Evolutionary conservation across 2,888 invertebrate genomes (phyloP).

Genomic region (Catocala sponsa): DNA sequence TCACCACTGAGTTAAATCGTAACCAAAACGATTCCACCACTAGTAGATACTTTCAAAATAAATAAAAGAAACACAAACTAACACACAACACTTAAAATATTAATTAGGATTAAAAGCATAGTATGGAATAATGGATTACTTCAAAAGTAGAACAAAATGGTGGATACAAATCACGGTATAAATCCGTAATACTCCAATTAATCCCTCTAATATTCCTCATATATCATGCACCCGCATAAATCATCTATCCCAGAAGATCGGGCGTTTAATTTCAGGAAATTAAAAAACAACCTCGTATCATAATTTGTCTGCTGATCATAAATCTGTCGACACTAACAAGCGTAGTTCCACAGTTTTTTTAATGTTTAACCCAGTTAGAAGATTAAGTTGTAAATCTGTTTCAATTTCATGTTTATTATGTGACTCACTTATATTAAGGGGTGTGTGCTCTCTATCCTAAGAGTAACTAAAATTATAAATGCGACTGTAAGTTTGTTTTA

Average conservation of each 20-base stretch:
- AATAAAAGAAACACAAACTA: too few species aligned
- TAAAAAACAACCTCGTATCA: slow-evolving; percentile 37
- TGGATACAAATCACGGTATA: slow-evolving; percentile 15
- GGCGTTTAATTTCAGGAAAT: slow-evolving; percentile 46
- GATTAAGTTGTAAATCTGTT: slow-evolving; percentile 4
- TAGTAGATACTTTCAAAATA: too few species aligned
- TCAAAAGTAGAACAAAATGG: not conserved
- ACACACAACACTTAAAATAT: too few species aligned
- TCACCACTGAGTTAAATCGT: too few species aligned
- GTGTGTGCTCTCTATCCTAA: too few species aligned
- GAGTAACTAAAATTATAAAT: too few species aligned
- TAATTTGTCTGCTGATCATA: slow-evolving; percentile 49
- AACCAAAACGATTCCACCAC: too few species aligned
- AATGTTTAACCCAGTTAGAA: slow-evolving; percentile 9
- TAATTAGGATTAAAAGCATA: too few species aligned
- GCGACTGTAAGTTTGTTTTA: too few species aligned
- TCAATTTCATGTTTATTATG: slow-evolving; percentile 9
- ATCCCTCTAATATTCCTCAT: slow-evolving; percentile 28
- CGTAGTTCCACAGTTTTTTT: slow-evolving; percentile 13
- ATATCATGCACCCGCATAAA: slow-evolving; percentile 45
- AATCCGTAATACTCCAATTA: slow-evolving; percentile 26
- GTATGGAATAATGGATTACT: too few species aligned
- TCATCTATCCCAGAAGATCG: slow-evolving; percentile 26
- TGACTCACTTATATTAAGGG: too few species aligned
- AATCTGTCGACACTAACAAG: slow-evolving; percentile 48